Base-by-base conservation (phyloP, 2,888 invertebrate species). In the Endomychus coccineus region DNA sequence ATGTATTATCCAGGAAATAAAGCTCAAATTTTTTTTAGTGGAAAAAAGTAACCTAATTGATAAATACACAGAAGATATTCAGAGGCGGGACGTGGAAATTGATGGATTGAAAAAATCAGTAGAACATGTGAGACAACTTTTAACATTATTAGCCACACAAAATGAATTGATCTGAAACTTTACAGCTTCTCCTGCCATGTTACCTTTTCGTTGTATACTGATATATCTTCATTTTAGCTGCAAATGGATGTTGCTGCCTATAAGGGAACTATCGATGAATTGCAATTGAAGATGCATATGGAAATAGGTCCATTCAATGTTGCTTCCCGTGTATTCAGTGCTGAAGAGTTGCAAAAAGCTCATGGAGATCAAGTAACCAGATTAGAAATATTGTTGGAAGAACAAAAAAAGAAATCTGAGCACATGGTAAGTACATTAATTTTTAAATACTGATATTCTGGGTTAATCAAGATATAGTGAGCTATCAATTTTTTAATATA, bases 311-410 rank as follows among this genome's bases (percentile, higher is more conserved):
- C 54, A 4, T 57, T 57, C 36, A 51, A 44, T 40, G 34, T 45
- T 15, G 47, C 42, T 29, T 46, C 48, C 15, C 52, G 51, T 22
- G 43, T 43, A 43, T 54, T 50, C 16, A 54, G 53, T 39, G 50
- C 52, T 22, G 56, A 51, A 30, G 56, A 58, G 46, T 32, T 54
- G 10, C 55, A 54, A 36, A 52, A 47, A 31, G 50, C 49, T 4
- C 46, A 55, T 33, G 44, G 51, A 36, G 49, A 52, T 16, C 52
- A 56, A 46, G 51, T 59, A 34, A 25, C 34, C 10, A 51, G 46
- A 29, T 41, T 59, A 21, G 55, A 58, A 45, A 40, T 36, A 19
- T 25, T 49, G 6, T 41, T 56, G 10, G 51, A 55, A 19, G 53
- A 55, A 34, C 43, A 55, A 39, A 42, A 42, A 12, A 50, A 44